Percentiles rank a stretch among this genome's conserved stretches.
Conservation (phyloP, 2,888 invertebrate species). For the Acronicta psi region DNA sequence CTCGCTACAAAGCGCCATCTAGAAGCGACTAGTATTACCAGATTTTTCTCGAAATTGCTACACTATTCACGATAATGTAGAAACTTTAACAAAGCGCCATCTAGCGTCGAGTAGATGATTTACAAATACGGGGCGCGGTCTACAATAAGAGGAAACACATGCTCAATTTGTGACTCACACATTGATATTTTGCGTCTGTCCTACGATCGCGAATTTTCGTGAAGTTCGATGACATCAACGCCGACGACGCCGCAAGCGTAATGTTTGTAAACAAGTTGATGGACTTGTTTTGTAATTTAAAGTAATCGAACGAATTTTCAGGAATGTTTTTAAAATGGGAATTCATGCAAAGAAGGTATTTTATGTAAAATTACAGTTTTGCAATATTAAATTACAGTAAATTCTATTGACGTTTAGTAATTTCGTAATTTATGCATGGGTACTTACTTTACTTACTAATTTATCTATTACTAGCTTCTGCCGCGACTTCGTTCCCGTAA, state of each 20-base stretch:
- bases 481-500: too few relatives aligned
- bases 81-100: slow-evolving; percentile 67
- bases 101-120: slow-evolving; percentile 69
- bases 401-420: too few relatives aligned
- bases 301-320: neutral
- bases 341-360: too few relatives aligned
- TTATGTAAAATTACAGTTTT: too few relatives aligned
- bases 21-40: slow-evolving; percentile 63
- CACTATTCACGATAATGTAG: neutral
- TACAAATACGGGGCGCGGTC: neutral
- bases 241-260: neutral
- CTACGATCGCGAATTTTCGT: slow-evolving; percentile 47
- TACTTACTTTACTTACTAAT: too few relatives aligned
- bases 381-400: too few relatives aligned
- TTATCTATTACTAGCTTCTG: too few relatives aligned
- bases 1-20: slow-evolving; percentile 66
- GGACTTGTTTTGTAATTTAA: neutral
- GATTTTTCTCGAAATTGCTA: slow-evolving; percentile 35
- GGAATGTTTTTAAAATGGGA: too few relatives aligned
- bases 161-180: slow-evolving; percentile 27
- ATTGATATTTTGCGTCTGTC: slow-evolving; percentile 2
- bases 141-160: neutral
- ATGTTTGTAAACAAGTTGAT: slow-evolving; percentile 18
- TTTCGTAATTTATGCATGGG: too few relatives aligned
- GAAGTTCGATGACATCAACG: slow-evolving; percentile 23